A percentile compares a stretch with the other conserved stretches of the same genome.
Evolutionary conservation across 2,797 vertebrate species (phyloP).

Genomic region (Tapirus indicus): DNA sequence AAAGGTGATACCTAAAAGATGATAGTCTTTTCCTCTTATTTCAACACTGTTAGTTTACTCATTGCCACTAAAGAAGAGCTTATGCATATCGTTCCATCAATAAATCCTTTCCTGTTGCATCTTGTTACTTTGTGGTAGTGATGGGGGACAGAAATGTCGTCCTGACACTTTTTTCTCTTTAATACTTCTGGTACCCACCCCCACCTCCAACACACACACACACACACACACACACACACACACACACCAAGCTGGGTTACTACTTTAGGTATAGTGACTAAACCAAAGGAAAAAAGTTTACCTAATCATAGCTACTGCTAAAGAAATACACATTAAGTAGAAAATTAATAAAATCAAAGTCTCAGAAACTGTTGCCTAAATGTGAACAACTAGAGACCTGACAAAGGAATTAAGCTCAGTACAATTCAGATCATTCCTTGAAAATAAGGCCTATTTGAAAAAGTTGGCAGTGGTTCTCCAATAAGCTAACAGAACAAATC

Average conservation of each 20-base stretch:
- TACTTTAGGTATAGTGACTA: constrained; percentile 56
- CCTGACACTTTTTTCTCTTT: constrained; percentile 30
- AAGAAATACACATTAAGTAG: neutral
- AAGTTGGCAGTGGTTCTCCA: constrained; percentile 56
- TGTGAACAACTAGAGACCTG: constrained; percentile 43
- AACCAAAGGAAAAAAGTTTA: constrained; percentile 52
- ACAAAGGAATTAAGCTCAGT: constrained; percentile 37
- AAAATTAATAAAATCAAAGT: constrained; percentile 56
- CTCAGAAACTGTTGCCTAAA: constrained; percentile 55
- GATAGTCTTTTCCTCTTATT: constrained; percentile 40
- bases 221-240: neutral
- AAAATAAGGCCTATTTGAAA: constrained; percentile 49
- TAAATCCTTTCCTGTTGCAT: constrained; percentile 34
- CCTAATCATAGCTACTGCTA: neutral
- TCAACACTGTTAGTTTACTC: constrained; percentile 34
- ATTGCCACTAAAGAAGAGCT: constrained; percentile 17
- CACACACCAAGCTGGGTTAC: neutral
- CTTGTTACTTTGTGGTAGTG: neutral
- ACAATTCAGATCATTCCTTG: constrained; percentile 12
- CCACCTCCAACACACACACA: neutral
- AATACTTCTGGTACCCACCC: neutral
- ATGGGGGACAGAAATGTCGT: neutral
- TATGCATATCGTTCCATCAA: neutral
- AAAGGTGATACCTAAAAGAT: neutral
- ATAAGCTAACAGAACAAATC: constrained; percentile 59